phyloP scores from a whole-genome alignment of 2,113 vertebrate genomes.

The Gymnocephalus cernua region DNA sequence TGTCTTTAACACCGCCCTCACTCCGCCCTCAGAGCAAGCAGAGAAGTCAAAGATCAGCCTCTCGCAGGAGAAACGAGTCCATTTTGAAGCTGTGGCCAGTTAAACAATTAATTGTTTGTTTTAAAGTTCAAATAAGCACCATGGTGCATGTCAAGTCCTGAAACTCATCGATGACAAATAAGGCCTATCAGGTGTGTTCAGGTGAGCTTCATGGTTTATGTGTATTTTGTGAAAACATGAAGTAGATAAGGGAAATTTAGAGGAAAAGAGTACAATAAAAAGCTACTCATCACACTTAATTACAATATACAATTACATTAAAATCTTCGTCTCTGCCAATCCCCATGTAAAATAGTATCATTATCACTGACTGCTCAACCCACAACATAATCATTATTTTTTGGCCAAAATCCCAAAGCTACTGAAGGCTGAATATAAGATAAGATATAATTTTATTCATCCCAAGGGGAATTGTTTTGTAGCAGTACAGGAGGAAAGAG shows the following conservation, averaged over 20 bases:
- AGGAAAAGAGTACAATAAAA: neutral
- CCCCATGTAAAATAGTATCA: neutral
- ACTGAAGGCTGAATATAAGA: neutral
- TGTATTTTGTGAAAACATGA: neutral
- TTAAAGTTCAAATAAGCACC: neutral
- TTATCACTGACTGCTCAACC: no score
- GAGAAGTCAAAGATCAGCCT: slow-evolving; percentile 15
- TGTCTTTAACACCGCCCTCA: neutral
- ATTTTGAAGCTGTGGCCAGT: neutral
- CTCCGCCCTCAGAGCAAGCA: slow-evolving; percentile 26
- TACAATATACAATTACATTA: neutral
- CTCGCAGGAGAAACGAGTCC: neutral
- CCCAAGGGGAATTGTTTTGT: neutral
- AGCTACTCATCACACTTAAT: neutral
- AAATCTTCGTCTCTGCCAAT: neutral
- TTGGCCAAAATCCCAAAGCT: neutral
- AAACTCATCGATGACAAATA: neutral
- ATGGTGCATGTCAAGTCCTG: neutral
- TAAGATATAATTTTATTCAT: neutral
- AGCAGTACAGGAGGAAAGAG: neutral
- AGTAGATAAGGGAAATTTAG: neutral
- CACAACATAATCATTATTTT: neutral
- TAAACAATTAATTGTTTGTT: neutral
- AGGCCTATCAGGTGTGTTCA: neutral
- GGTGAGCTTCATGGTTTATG: neutral